Evolutionary conservation across 2,797 vertebrate genomes (phyloP).

Genomic region (Neoniphon sammara): DNA sequence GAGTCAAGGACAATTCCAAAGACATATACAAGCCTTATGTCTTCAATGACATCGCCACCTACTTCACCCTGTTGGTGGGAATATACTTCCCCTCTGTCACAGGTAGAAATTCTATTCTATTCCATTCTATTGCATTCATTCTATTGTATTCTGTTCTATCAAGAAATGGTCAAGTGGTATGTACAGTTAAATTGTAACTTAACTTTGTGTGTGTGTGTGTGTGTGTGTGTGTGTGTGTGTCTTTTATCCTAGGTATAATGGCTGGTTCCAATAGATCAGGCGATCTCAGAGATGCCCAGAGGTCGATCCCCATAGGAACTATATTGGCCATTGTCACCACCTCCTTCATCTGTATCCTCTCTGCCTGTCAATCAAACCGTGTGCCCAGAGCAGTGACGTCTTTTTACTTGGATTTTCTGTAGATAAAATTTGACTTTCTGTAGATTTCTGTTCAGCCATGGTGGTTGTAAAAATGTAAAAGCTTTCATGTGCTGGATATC

Average conservation of each 20-base stretch:
- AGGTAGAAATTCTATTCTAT: conserved; percentile 79
- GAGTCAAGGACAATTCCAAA: conserved; percentile 56
- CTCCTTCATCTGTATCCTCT: conserved; percentile 95
- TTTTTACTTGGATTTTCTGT: too few relatives aligned
- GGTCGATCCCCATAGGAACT: conserved; percentile 94
- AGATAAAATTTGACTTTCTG: too few relatives aligned
- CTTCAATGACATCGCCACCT: conserved; percentile 90
- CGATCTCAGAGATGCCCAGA: conserved; percentile 93
- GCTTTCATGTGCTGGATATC: too few relatives aligned
- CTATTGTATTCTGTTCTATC: too few relatives aligned
- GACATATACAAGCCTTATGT: conserved; percentile 78
- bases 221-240: not conserved
- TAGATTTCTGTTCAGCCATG: too few relatives aligned
- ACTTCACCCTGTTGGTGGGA: conserved; percentile 94
- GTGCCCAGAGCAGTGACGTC: too few relatives aligned
- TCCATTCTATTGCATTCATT: not conserved
- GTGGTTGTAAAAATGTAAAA: too few relatives aligned
- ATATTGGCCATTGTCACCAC: conserved; percentile 95
- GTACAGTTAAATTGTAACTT: too few relatives aligned
- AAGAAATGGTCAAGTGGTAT: too few relatives aligned
- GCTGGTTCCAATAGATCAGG: conserved; percentile 96
- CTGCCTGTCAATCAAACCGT: not conserved
- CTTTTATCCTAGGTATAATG: conserved; percentile 90
- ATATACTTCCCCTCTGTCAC: conserved; percentile 98
- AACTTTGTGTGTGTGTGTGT: not conserved